These are phyloP conservation scores for Choloepus hoffmanni DNA, from an alignment of 2,113 vertebrate genomes.

Conservation along the genomic window DNA sequence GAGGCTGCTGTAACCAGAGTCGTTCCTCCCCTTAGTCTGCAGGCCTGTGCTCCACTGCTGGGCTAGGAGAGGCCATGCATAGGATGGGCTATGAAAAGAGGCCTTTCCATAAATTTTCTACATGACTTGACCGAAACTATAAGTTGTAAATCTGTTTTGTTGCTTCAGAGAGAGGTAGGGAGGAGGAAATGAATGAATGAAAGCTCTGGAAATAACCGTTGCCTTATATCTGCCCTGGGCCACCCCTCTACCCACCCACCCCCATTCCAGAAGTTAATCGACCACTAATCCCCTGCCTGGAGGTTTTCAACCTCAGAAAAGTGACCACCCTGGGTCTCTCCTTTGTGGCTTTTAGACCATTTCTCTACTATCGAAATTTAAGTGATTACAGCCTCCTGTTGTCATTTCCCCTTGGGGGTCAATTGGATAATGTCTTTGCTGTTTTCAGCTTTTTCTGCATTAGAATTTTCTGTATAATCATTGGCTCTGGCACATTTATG, in stretches of 20 bases:
- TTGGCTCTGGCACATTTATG: neutral
- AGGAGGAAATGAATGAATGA: neutral
- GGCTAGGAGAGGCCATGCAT: neutral
- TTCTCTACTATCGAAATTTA: neutral
- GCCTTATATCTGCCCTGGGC: neutral
- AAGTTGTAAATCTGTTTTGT: conserved; percentile 52
- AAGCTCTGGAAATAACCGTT: neutral
- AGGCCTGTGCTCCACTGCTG: neutral
- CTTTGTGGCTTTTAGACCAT: conserved; percentile 30
- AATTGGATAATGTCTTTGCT: neutral
- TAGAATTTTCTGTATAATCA: neutral
- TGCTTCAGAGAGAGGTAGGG: neutral
- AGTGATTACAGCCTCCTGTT: conserved; percentile 23
- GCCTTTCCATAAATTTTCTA: conserved; percentile 37
- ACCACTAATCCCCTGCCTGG: neutral
- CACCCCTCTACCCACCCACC: neutral
- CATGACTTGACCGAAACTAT: conserved; percentile 52
- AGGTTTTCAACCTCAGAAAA: neutral
- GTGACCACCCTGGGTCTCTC: neutral
- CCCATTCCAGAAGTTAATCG: conserved; percentile 27
- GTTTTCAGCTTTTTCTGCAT: neutral
- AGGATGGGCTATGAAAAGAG: conserved; percentile 47
- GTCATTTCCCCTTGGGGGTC: neutral
- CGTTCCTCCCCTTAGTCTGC: neutral
- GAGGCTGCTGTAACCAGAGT: neutral